A percentile compares a stretch with the other conserved stretches of the same genome.
These are phyloP conservation scores for Ooceraea biroi DNA, from an alignment of 1,140 invertebrate genomes.

Conservation along the genomic window DNA sequence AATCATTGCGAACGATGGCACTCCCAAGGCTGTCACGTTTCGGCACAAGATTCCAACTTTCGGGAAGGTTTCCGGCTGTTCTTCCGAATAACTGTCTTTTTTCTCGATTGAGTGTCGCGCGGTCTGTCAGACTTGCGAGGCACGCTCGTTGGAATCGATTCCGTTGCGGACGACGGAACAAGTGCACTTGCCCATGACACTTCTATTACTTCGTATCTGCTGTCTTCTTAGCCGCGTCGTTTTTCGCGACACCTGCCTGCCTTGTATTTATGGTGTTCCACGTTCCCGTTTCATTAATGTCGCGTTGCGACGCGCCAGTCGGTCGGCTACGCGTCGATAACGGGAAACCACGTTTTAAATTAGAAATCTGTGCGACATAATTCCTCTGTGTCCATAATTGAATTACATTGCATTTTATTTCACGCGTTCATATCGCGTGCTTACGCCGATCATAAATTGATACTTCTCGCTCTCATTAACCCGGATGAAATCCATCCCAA, in stretches of 20 bases:
- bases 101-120: slow-evolving; percentile 9
- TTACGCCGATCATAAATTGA: slow-evolving; percentile 41
- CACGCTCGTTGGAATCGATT: slow-evolving; percentile 65
- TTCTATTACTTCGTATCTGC: slow-evolving; percentile 77
- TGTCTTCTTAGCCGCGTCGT: slow-evolving; percentile 52
- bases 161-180: slow-evolving; percentile 71
- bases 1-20: no score
- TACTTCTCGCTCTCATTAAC: slow-evolving; percentile 31
- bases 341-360: slow-evolving; percentile 32
- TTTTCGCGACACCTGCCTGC: slow-evolving; percentile 66
- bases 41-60: slow-evolving; percentile 25
- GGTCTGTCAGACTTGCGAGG: slow-evolving; percentile 39
- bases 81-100: slow-evolving; percentile 37
- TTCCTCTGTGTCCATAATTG: slow-evolving; percentile 21
- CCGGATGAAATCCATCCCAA: slow-evolving; percentile 23
- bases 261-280: slow-evolving; percentile 25
- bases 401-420: neutral
- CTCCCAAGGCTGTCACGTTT: neutral
- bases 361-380: slow-evolving; percentile 45
- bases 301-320: neutral
- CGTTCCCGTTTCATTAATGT: slow-evolving; percentile 58
- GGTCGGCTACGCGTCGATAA: slow-evolving; percentile 8
- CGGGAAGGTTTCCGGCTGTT: slow-evolving; percentile 22
- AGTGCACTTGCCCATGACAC: slow-evolving; percentile 78
- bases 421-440: neutral